These are phyloP conservation scores for Catharus bicknelli DNA, from an alignment of 2,113 vertebrate genomes.

Conservation along the genomic window DNA sequence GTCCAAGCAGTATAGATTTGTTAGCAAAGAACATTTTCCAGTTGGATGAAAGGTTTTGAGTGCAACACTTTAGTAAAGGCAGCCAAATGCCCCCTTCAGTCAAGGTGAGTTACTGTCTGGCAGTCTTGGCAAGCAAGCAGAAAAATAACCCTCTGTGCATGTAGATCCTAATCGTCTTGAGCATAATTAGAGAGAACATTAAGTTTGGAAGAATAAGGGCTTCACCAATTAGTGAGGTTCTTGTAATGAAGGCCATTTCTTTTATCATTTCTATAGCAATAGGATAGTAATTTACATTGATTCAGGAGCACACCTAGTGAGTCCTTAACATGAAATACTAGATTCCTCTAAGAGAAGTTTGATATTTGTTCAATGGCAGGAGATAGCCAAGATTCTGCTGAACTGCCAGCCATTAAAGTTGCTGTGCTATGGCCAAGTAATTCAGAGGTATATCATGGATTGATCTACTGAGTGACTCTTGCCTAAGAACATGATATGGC, in stretches of 20 bases:
- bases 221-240: not conserved
- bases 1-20: not conserved
- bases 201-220: not conserved
- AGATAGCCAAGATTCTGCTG: not conserved
- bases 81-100: not conserved
- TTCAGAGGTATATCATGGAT: not conserved
- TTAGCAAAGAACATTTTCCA: not conserved
- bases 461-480: not conserved
- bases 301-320: not conserved
- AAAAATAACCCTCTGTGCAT: not conserved
- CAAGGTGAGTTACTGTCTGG: not conserved
- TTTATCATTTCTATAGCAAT: not conserved
- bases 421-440: not conserved
- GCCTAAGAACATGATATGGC: not conserved
- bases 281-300: not conserved
- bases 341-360: not conserved
- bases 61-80: not conserved
- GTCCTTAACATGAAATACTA: not conserved
- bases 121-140: not conserved
- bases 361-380: not conserved
- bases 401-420: not conserved
- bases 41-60: not conserved
- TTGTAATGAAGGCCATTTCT: not conserved
- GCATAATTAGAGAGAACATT: not conserved
- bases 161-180: not conserved